These are phyloP conservation scores for Pachycephus smyrnensis DNA, from an alignment of 2,888 invertebrate species.

Conservation along the genomic window DNA sequence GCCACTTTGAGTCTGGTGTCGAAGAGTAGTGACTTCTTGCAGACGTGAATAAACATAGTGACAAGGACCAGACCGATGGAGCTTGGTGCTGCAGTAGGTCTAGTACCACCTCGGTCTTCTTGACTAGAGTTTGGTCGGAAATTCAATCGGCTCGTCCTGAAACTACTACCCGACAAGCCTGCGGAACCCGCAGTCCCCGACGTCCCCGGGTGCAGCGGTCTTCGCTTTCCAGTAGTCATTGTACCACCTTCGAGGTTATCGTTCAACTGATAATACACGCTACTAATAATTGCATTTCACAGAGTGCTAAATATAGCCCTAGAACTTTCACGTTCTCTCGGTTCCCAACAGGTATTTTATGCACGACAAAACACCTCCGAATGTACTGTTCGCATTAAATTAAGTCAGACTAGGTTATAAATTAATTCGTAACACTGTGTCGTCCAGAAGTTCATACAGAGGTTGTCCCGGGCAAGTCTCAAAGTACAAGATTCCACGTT, in stretches of 20 bases:
- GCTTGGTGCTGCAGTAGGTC: conserved; percentile 86
- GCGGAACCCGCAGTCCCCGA: conserved; percentile 29
- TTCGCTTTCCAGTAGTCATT: conserved; percentile 51
- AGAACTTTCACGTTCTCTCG: background rate
- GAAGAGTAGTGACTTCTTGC: conserved; percentile 88
- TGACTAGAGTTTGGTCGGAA: conserved; percentile 70
- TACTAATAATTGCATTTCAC: background rate
- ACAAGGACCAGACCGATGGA: conserved; percentile 84
- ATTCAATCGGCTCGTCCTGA: conserved; percentile 68
- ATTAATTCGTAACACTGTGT: background rate
- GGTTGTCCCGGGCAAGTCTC: background rate
- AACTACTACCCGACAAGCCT: conserved; percentile 30
- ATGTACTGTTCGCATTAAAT: background rate
- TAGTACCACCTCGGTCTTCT: conserved; percentile 76
- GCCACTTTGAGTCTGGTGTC: conserved; percentile 88
- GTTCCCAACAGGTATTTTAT: background rate
- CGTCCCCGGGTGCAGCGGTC: conserved; percentile 42
- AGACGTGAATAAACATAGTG: conserved; percentile 86
- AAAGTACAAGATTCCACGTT: background rate
- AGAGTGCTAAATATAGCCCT: background rate
- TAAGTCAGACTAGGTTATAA: background rate
- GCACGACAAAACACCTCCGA: background rate
- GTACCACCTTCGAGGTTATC: background rate
- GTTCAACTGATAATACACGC: background rate
- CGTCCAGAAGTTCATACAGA: background rate